A percentile compares a stretch with the other conserved stretches of the same genome.
phyloP scores from a whole-genome alignment of 2,888 invertebrate species.

The Tupiocoris notatus region DNA sequence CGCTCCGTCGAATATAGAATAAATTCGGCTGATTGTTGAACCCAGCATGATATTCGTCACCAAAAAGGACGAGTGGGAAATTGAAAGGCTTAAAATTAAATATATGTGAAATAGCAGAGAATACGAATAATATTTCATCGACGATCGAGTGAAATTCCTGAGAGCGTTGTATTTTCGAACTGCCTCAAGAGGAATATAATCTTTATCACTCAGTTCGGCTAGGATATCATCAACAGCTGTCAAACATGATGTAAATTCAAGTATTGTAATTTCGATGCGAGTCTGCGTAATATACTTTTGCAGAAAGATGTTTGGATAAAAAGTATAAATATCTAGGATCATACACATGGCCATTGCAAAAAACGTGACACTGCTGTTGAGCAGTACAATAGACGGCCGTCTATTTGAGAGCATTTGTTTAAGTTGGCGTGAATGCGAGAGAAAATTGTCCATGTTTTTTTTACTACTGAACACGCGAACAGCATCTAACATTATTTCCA shows the following conservation, averaged over 20 bases:
- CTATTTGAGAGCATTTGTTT: no score
- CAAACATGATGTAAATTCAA: background rate
- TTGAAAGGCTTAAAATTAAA: no score
- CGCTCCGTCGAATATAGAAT: no score
- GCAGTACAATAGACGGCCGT: no score
- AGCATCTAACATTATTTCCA: background rate
- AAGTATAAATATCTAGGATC: background rate
- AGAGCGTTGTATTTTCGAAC: background rate
- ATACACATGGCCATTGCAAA: no score
- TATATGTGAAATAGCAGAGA: background rate
- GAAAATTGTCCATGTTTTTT: no score
- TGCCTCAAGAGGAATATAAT: background rate
- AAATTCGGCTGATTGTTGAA: no score
- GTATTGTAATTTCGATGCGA: background rate
- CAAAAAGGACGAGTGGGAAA: background rate
- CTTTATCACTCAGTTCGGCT: background rate
- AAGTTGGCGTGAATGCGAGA: no score
- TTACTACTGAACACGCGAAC: background rate
- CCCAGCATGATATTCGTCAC: background rate
- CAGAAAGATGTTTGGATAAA: background rate
- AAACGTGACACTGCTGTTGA: no score
- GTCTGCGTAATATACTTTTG: background rate
- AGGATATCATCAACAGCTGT: background rate
- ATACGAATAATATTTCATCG: background rate
- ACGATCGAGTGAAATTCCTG: background rate